Evolutionary conservation across 2,888 invertebrate genomes (phyloP).

Genomic region (Terebella lapidaria): DNA sequence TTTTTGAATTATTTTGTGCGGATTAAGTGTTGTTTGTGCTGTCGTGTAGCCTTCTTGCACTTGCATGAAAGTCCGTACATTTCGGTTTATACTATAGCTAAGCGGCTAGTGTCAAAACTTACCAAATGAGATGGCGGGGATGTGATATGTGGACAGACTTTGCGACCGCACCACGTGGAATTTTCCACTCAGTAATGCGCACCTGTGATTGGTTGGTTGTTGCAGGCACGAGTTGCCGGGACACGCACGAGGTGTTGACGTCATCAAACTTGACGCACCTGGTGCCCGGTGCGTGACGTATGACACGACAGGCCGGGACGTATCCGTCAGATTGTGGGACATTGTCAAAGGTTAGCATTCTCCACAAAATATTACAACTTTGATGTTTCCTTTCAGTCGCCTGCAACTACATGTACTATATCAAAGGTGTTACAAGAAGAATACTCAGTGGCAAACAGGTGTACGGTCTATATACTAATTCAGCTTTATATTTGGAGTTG

Average conservation of each 20-base stretch:
- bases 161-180: no score
- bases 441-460: no score
- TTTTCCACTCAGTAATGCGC: background rate
- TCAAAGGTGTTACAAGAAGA: no score
- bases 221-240: constrained; percentile 66
- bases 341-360: constrained; percentile 64
- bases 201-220: background rate
- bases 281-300: constrained; percentile 72
- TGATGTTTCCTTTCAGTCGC: no score
- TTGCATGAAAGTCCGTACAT: no score
- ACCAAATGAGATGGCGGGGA: background rate
- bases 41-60: background rate
- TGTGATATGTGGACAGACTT: background rate
- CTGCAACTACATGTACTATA: no score
- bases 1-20: background rate
- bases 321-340: constrained; percentile 77
- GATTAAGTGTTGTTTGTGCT: background rate
- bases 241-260: constrained; percentile 73
- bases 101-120: no score
- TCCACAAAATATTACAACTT: no score
- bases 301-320: constrained; percentile 68
- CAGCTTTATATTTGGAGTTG: no score
- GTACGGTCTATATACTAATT: no score
- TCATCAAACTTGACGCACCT: constrained; percentile 67
- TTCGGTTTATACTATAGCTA: no score